phyloP scores from a whole-genome alignment of 2,113 vertebrate species.

The Mus pahari region DNA sequence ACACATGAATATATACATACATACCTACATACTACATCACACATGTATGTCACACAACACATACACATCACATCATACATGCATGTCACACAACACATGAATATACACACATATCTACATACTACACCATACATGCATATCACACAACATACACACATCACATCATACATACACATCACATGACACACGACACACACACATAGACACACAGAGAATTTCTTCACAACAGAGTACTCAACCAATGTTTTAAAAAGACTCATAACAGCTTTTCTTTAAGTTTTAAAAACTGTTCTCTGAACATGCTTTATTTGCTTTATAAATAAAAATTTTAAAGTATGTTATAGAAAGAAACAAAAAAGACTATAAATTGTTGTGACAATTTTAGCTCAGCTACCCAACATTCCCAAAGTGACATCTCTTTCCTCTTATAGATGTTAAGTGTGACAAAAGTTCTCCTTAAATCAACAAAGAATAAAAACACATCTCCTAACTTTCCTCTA shows the following conservation, averaged over 20 bases:
- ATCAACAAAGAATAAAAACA: conserved; percentile 38
- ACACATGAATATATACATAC: neutral
- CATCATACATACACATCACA: neutral
- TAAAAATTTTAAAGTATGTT: conserved; percentile 42
- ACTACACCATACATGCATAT: neutral
- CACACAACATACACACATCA: neutral
- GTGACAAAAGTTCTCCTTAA: neutral
- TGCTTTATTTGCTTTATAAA: neutral
- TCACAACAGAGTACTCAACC: neutral
- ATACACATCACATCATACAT: neutral
- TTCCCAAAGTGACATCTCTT: conserved; percentile 38
- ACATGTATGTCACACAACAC: neutral
- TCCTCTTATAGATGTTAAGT: neutral
- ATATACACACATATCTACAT: neutral
- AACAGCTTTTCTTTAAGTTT: neutral
- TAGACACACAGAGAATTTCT: neutral
- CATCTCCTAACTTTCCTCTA: neutral
- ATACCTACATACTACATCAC: neutral
- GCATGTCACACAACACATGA: too few species aligned
- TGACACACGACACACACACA: neutral
- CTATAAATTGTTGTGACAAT: neutral
- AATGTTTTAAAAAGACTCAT: neutral
- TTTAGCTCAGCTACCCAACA: conserved; percentile 14
- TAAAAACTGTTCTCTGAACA: conserved; percentile 12
- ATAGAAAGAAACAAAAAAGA: neutral